Percentiles rank a stretch among this genome's conserved stretches.
Conservation (phyloP, 1,140 invertebrate genomes). For the Eumaeus atala region DNA sequence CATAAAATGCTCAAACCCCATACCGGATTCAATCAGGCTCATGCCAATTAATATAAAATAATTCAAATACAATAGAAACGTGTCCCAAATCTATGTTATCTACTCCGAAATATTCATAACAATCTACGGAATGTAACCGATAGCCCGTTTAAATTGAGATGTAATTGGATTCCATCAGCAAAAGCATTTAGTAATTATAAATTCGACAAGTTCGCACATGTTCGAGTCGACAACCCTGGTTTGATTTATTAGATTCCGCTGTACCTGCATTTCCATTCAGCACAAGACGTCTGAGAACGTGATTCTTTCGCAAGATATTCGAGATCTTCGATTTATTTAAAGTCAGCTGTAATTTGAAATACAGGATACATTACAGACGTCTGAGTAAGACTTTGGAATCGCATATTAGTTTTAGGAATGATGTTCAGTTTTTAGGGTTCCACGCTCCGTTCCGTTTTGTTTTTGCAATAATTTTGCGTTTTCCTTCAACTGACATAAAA, state of each 20-base stretch:
- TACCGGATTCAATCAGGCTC: no score
- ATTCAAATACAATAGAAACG: slow-evolving; percentile 12
- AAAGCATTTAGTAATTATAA: slow-evolving; percentile 15
- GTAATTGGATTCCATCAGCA: slow-evolving; percentile 11
- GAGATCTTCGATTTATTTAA: slow-evolving; percentile 26
- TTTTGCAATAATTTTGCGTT: no score
- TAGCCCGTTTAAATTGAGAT: slow-evolving; percentile 5
- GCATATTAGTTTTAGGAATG: slow-evolving; percentile 5
- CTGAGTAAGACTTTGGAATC: slow-evolving; percentile 8
- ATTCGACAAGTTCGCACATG: slow-evolving; percentile 22
- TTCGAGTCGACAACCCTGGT: slow-evolving; percentile 42
- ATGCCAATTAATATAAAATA: no score
- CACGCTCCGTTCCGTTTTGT: no score
- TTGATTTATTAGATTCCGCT: slow-evolving; percentile 47
- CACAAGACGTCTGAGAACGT: slow-evolving; percentile 27
- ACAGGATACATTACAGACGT: slow-evolving; percentile 10
- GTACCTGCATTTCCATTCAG: slow-evolving; percentile 42
- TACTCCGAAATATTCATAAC: not conserved
- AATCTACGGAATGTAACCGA: slow-evolving; percentile 15
- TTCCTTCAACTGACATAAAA: no score
- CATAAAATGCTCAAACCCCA: no score
- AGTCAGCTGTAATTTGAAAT: slow-evolving; percentile 16
- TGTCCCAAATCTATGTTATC: slow-evolving; percentile 28
- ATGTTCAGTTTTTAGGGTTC: no score
- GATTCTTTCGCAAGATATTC: slow-evolving; percentile 28